Conservation (phyloP, 2,888 invertebrate species). For the Caenorhabditis sp. region DNA sequence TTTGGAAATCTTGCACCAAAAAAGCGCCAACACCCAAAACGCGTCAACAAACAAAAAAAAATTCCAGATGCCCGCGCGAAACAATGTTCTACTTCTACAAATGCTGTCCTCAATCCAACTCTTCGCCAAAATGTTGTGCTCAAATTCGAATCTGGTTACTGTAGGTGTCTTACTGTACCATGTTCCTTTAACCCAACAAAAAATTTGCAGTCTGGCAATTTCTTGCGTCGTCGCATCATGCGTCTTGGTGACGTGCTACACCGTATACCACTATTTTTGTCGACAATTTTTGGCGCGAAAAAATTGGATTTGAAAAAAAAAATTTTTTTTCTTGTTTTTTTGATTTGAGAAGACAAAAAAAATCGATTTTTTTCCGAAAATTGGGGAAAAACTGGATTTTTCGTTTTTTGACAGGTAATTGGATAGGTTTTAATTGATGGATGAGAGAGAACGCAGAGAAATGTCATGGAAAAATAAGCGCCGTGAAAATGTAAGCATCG, state of each 20-base stretch:
- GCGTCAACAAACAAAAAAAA: neutral
- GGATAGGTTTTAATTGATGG: too few relatives aligned
- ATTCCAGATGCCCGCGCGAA: conserved; percentile 54
- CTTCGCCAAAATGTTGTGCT: conserved; percentile 38
- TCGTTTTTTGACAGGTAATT: too few relatives aligned
- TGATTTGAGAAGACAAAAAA: neutral
- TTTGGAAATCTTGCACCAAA: neutral
- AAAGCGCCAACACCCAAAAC: neutral
- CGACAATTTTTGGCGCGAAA: neutral
- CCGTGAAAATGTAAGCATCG: too few relatives aligned
- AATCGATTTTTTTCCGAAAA: conserved; percentile 10
- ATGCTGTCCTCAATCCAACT: conserved; percentile 52
- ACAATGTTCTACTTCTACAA: conserved; percentile 60
- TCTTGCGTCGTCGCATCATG: conserved; percentile 49
- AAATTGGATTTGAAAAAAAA: conserved; percentile 1
- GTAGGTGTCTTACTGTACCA: conserved; percentile 27
- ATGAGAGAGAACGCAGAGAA: too few relatives aligned
- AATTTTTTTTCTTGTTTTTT: neutral
- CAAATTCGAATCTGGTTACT: conserved; percentile 53
- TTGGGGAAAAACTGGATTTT: neutral
- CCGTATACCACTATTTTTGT: conserved; percentile 49
- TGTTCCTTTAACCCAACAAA: too few relatives aligned
- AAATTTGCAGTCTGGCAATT: conserved; percentile 52
- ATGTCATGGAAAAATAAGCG: too few relatives aligned
- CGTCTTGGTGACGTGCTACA: conserved; percentile 44